Evolutionary conservation across 1,140 invertebrate genomes (phyloP), one percentile per base, ranked within the genome.

Genomic region (Acromyrmex charruanus): DNA sequence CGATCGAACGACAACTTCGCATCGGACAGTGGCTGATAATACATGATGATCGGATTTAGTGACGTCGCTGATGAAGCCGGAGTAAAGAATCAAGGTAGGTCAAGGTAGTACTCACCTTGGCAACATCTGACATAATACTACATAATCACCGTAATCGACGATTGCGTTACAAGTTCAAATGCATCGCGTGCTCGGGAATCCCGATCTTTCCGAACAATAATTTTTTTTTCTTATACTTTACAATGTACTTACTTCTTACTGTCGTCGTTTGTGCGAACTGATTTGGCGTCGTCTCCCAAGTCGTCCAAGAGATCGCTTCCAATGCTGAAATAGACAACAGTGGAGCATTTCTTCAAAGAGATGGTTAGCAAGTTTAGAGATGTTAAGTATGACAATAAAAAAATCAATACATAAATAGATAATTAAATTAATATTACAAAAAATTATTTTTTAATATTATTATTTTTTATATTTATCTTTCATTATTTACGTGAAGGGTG

Each of bases 221-320:
- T 3, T 58, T 21, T 58, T n/a, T n/a, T 21, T 21, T 58, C n/a
- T 25, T 18, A 59, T 58, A 21, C 2, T 84, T 87, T 44, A 65
- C 35, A 28, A 51, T 39, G 18, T 49, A 84, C 96, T 96, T 95
- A 97, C 97, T 97, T 97, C 94, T 97, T 97, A 92, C 96, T 97
- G 88, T 97, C 97, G 91, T 97, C 96, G 6, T 95, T 96, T 16
- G 96, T 97, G 77, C 96, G 96, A 21, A 95, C 93, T 0, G 96
- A 97, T 92, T 97, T 97, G 35, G 95, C 93, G 84, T 97, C 96
- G 84, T 97, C 96, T 2, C 93, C 96, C 16, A 95, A 95, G 31
- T 96, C 96, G 75, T 97, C 96, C 84, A 96, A 95, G 55, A 96
- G 93, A 85, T 96, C 96, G 87, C 95, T 96, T 53, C 95, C 95